A percentile compares a stretch with the other conserved stretches of the same genome.
Conservation (phyloP, 2,797 vertebrate genomes). For the Oryzias sinensis region DNA sequence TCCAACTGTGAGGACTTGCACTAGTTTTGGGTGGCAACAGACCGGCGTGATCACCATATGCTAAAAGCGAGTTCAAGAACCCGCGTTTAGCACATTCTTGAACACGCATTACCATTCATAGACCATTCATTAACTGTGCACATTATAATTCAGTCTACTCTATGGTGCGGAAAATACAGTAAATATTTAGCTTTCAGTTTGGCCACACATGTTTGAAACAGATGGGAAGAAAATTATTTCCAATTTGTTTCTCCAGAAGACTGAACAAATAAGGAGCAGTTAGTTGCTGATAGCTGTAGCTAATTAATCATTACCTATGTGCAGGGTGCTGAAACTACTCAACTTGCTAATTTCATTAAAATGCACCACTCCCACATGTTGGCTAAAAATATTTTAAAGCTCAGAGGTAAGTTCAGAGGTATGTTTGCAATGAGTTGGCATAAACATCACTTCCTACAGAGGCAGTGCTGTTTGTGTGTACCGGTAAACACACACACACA, state of each 20-base stretch:
- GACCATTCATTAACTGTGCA: too few species aligned
- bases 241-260: slow-evolving; percentile 13
- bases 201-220: slow-evolving; percentile 29
- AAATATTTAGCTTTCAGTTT: slow-evolving; percentile 32
- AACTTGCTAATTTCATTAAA: slow-evolving; percentile 74
- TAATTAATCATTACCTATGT: slow-evolving; percentile 67
- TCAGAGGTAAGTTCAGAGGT: slow-evolving; percentile 60
- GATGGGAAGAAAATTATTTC: slow-evolving; percentile 21
- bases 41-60: too few species aligned
- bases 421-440: too few species aligned
- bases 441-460: slow-evolving; percentile 2
- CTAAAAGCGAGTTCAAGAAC: too few species aligned
- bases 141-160: too few species aligned
- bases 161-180: too few species aligned
- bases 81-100: too few species aligned
- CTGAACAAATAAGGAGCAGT: slow-evolving; percentile 37
- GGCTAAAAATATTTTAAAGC: slow-evolving; percentile 67
- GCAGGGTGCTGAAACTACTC: slow-evolving; percentile 61
- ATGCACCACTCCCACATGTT: slow-evolving; percentile 71
- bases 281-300: slow-evolving; percentile 34
- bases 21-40: too few species aligned
- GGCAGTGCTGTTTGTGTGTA: slow-evolving; percentile 41
- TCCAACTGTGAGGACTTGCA: too few species aligned
- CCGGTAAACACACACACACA: slow-evolving; percentile 2
- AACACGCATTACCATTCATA: too few species aligned